Evolutionary conservation across 2,113 vertebrate species (phyloP).

Genomic region (Fulmarus glacialis): DNA sequence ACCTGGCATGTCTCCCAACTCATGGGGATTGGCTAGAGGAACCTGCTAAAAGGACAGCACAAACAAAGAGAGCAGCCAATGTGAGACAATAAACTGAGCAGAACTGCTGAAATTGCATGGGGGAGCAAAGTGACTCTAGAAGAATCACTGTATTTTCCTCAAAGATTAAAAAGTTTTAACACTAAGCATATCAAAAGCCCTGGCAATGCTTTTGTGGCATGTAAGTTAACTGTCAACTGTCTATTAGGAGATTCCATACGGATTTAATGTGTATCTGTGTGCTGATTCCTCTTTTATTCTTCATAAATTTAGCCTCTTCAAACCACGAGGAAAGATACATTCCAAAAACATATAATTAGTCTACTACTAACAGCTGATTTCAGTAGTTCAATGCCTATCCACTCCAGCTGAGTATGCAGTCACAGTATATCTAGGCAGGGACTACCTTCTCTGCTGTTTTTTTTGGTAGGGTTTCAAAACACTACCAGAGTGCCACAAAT

Average conservation of each 20-base stretch:
- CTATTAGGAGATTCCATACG: neutral
- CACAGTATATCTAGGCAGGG: neutral
- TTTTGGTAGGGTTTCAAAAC: neutral
- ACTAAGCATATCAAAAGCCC: neutral
- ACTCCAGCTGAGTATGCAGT: neutral
- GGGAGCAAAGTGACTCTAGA: neutral
- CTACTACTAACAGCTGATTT: neutral
- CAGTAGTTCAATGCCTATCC: neutral
- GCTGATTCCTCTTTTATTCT: neutral
- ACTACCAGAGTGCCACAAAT: neutral
- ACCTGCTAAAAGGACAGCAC: neutral
- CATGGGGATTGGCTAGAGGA: neutral
- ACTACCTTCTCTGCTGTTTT: neutral
- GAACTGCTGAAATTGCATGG: neutral
- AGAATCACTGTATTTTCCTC: neutral
- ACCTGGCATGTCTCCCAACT: neutral
- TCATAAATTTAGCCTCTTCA: neutral
- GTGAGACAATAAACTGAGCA: neutral
- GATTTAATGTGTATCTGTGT: neutral
- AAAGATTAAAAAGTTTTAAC: neutral
- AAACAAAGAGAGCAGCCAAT: neutral
- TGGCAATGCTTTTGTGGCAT: neutral
- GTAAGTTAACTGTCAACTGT: neutral
- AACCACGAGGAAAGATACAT: neutral
- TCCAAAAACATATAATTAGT: neutral